These are phyloP conservation scores for Drosophila prosaltans DNA, from an alignment of 1,140 invertebrate species.

Conservation along the genomic window DNA sequence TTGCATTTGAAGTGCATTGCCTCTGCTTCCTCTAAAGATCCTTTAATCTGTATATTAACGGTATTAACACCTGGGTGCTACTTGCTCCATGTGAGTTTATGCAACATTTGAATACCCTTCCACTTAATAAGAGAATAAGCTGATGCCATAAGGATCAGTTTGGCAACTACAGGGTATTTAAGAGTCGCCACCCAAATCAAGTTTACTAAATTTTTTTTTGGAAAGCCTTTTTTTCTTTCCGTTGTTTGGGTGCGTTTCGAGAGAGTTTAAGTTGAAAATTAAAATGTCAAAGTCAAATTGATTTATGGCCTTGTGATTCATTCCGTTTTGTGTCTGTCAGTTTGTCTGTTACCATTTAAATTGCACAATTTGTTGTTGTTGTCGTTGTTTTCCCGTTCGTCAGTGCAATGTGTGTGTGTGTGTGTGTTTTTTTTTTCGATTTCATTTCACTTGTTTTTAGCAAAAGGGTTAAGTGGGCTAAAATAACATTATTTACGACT, in stretches of 20 bases:
- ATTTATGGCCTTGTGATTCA: slow-evolving; percentile 65
- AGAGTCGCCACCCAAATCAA: background rate
- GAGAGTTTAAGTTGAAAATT: slow-evolving; percentile 42
- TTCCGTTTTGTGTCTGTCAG: slow-evolving; percentile 9
- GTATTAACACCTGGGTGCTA: slow-evolving; percentile 4
- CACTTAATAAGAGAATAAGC: background rate
- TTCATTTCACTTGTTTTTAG: slow-evolving; percentile 11
- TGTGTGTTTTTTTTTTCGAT: slow-evolving; percentile 27
- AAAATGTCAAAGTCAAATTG: slow-evolving; percentile 71
- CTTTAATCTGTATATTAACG: slow-evolving; percentile 5
- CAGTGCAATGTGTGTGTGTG: background rate
- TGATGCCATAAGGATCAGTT: too few relatives aligned
- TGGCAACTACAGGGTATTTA: too few relatives aligned
- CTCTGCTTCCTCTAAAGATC: slow-evolving; percentile 3
- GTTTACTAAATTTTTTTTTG: background rate
- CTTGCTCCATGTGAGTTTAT: background rate
- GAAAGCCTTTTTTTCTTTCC: background rate
- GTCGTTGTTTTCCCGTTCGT: slow-evolving; percentile 30
- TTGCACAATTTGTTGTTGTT: slow-evolving; percentile 37
- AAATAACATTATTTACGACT: too few relatives aligned
- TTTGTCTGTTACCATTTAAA: slow-evolving; percentile 48
- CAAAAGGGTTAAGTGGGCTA: background rate
- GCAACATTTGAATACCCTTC: background rate
- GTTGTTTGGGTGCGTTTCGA: slow-evolving; percentile 23
- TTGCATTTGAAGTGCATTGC: background rate